These are phyloP conservation scores for Eubasilissa splendida DNA, from an alignment of 2,888 invertebrate genomes.

Conservation along the genomic window DNA sequence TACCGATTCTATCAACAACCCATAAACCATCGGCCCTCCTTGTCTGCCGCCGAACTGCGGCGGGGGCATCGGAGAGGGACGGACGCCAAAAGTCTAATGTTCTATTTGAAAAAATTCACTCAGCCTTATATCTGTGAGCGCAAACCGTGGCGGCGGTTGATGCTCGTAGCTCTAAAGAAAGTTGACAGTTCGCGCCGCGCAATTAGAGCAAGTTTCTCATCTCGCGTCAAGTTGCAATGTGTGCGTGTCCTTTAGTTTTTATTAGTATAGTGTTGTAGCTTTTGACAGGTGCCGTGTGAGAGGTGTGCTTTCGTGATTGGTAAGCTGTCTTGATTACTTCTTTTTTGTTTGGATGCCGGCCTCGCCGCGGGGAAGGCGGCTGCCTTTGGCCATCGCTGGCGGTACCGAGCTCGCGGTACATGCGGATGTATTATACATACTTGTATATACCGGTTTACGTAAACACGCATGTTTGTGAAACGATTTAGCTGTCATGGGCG, in stretches of 20 bases:
- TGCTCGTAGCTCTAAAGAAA: constrained; percentile 40
- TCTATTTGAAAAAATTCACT: constrained; percentile 74
- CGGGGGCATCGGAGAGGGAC: constrained; percentile 69
- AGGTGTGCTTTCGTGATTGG: constrained; percentile 7
- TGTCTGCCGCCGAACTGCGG: constrained; percentile 71
- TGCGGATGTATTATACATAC: constrained; percentile 6
- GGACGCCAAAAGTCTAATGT: constrained; percentile 72
- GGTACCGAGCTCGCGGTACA: background rate
- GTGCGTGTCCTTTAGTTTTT: constrained; percentile 7
- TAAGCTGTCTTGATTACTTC: constrained; percentile 19
- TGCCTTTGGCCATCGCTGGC: constrained; percentile 1
- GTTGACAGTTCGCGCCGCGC: constrained; percentile 47
- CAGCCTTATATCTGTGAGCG: constrained; percentile 59
- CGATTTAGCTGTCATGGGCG: constrained; percentile 45
- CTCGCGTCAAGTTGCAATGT: constrained; percentile 25
- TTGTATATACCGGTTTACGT: constrained; percentile 40
- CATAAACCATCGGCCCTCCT: constrained; percentile 74
- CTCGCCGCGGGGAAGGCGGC: constrained; percentile 13
- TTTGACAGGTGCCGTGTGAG: constrained; percentile 18
- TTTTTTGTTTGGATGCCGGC: background rate
- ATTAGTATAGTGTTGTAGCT: background rate
- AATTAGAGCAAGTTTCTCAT: constrained; percentile 35
- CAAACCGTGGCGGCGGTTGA: constrained; percentile 56
- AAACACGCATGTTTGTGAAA: constrained; percentile 47
- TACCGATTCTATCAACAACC: constrained; percentile 74